These are phyloP conservation scores for Takifugu bimaculatus DNA, from an alignment of 2,113 vertebrate genomes.

Conservation along the genomic window DNA sequence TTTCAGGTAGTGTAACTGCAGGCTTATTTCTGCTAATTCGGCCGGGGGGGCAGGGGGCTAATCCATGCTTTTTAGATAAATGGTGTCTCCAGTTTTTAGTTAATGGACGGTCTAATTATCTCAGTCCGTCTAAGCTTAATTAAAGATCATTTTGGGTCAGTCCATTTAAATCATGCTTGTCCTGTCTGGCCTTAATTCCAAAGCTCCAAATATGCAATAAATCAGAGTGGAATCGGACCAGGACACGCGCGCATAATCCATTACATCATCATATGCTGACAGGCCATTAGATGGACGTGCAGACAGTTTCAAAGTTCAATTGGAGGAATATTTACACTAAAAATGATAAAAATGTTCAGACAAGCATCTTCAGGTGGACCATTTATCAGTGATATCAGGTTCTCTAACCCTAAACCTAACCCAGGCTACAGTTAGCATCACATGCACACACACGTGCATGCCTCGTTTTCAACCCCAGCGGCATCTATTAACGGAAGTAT, in stretches of 20 bases:
- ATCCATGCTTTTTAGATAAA: slow-evolving; percentile 9
- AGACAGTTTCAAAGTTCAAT: slow-evolving; percentile 14
- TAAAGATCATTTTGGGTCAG: slow-evolving; percentile 19
- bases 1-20: too few relatives aligned
- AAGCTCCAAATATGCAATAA: slow-evolving; percentile 30
- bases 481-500: slow-evolving; percentile 29
- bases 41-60: too few relatives aligned
- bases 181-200: slow-evolving; percentile 1
- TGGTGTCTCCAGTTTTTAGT: background rate
- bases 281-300: background rate
- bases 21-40: too few relatives aligned
- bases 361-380: background rate
- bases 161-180: slow-evolving; percentile 19
- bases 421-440: background rate
- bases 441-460: background rate
- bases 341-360: background rate
- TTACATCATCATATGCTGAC: slow-evolving; percentile 11
- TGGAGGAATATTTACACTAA: background rate
- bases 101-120: slow-evolving; percentile 24
- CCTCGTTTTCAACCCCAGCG: background rate
- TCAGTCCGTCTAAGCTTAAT: slow-evolving; percentile 3
- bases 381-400: background rate
- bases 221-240: slow-evolving; percentile 18
- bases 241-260: background rate
- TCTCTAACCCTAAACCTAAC: too few relatives aligned